A percentile compares a stretch with the other conserved stretches of the same genome.
Conservation (phyloP, 2,888 invertebrate species). For the Allygus modestus region DNA sequence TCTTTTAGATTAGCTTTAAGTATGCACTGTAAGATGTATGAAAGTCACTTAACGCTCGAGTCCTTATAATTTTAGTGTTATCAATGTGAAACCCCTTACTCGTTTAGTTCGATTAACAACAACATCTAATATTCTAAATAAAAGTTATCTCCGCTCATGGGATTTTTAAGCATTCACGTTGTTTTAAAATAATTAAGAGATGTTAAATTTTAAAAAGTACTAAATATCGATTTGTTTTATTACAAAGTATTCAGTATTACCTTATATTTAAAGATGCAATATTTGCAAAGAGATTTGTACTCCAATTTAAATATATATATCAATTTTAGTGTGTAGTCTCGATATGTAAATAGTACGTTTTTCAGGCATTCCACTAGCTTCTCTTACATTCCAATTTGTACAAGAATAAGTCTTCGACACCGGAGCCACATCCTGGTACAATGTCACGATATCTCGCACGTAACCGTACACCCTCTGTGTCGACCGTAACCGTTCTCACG, state of each 20-base stretch:
- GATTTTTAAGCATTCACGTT: constrained; percentile 19
- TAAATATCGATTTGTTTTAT: constrained; percentile 45
- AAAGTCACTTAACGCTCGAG: constrained; percentile 37
- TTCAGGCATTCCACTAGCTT: constrained; percentile 58
- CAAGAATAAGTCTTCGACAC: constrained; percentile 53
- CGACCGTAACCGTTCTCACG: constrained; percentile 33
- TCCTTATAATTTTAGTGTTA: constrained; percentile 11
- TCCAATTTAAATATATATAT: constrained; percentile 60
- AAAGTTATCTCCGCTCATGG: constrained; percentile 36
- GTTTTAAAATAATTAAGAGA: constrained; percentile 39
- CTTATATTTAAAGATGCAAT: constrained; percentile 53
- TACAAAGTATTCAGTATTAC: constrained; percentile 52
- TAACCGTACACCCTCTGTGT: constrained; percentile 32
- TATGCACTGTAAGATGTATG: constrained; percentile 45
- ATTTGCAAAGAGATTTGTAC: constrained; percentile 57
- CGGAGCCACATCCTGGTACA: constrained; percentile 33
- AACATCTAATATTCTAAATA: constrained; percentile 37
- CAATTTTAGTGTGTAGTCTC: constrained; percentile 49
- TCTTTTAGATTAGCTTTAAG: constrained; percentile 39
- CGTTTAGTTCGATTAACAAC: not conserved
- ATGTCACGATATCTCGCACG: constrained; percentile 36
- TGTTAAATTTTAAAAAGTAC: constrained; percentile 26
- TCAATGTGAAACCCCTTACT: not conserved
- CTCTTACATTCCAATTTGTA: constrained; percentile 59
- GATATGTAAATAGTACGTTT: constrained; percentile 54